A percentile compares a stretch with the other conserved stretches of the same genome.
phyloP scores from a whole-genome alignment of 1,140 invertebrate species.

The Drosophila triauraria region DNA sequence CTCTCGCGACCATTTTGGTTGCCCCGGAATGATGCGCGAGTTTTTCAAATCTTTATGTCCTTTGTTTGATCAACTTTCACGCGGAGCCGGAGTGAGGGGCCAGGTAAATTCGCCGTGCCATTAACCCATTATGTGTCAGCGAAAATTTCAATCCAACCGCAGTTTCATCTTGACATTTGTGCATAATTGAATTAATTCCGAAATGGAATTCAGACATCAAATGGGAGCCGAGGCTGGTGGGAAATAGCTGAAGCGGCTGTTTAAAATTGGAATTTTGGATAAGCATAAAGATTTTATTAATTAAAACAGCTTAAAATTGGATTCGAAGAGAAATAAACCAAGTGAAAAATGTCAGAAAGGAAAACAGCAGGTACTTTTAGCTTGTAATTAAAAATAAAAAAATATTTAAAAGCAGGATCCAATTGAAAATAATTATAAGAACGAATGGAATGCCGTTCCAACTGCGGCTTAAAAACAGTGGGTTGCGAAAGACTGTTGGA shows the following conservation, averaged over 20 bases:
- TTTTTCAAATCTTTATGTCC: conserved; percentile 65
- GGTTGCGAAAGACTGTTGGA: too few species aligned
- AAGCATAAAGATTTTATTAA: conserved; percentile 30
- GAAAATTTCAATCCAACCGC: conserved; percentile 62
- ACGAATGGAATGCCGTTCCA: too few species aligned
- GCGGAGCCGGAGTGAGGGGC: not conserved
- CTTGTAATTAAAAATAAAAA: not conserved
- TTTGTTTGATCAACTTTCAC: conserved; percentile 76
- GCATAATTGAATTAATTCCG: conserved; percentile 75
- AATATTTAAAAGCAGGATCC: too few species aligned
- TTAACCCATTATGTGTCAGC: conserved; percentile 66
- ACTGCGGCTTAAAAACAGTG: too few species aligned
- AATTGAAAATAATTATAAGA: too few species aligned
- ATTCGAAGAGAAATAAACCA: not conserved
- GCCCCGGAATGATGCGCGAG: conserved; percentile 51
- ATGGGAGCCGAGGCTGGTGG: too few species aligned
- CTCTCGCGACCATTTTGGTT: conserved; percentile 31
- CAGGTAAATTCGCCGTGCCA: conserved; percentile 37
- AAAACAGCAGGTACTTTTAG: too few species aligned
- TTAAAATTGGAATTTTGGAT: conserved; percentile 29
- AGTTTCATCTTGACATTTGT: conserved; percentile 59
- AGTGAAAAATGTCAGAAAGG: too few species aligned
- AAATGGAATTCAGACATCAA: conserved; percentile 41
- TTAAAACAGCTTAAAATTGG: not conserved
- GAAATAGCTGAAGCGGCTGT: conserved; percentile 4